Conservation (phyloP, 2,113 vertebrate species). For the Chloebia gouldiae region DNA sequence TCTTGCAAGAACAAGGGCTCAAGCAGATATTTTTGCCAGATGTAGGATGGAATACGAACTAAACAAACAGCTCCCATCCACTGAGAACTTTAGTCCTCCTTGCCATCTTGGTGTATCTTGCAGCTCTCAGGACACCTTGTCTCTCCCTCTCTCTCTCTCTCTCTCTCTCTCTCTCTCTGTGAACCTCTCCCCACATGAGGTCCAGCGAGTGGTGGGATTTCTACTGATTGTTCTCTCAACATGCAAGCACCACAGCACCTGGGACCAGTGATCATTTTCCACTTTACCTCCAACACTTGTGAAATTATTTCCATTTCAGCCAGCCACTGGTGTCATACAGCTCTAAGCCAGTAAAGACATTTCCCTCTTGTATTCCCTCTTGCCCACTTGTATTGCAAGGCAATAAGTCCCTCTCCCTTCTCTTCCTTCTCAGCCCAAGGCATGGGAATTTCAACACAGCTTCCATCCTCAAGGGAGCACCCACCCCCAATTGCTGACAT, state of each 20-base stretch:
- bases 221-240: neutral
- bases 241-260: neutral
- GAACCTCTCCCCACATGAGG: neutral
- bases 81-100: neutral
- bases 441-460: neutral
- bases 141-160: too few species aligned
- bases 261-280: neutral
- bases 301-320: neutral
- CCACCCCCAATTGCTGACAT: neutral
- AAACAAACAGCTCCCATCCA: neutral
- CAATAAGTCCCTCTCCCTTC: neutral
- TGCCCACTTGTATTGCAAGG: neutral
- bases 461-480: neutral
- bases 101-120: rapidly evolving
- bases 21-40: neutral
- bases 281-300: neutral
- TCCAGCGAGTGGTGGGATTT: neutral
- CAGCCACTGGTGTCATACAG: neutral
- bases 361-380: neutral
- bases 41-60: neutral
- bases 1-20: neutral
- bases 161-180: neutral
- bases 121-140: neutral
- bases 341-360: neutral
- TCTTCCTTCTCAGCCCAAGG: neutral